Conservation (phyloP, 2,113 vertebrate genomes). For the Cololabis saira region DNA sequence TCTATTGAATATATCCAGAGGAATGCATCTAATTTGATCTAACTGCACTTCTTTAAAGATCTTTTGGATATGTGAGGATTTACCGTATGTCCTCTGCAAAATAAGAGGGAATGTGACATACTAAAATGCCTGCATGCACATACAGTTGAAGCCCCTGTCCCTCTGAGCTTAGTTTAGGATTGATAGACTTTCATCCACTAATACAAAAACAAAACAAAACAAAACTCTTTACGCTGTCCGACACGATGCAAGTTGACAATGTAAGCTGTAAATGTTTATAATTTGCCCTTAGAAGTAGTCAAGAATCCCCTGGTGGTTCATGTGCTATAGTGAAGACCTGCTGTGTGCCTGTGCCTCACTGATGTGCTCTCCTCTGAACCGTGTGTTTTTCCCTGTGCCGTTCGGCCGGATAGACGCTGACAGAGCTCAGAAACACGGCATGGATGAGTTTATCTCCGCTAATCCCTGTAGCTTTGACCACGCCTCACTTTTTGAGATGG, state of each 20-base stretch:
- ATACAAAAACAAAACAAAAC: constrained; percentile 39
- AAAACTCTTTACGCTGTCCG: constrained; percentile 77
- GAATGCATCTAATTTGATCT: constrained; percentile 42
- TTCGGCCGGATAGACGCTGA: constrained; percentile 98
- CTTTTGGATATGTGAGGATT: constrained; percentile 26
- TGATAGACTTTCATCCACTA: constrained; percentile 59
- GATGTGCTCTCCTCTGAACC: constrained; percentile 75
- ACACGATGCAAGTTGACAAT: constrained; percentile 99
- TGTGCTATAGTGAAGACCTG: constrained; percentile 59
- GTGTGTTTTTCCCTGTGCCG: constrained; percentile 92
- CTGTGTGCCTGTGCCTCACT: constrained; percentile 62
- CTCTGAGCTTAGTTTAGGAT: constrained; percentile 59
- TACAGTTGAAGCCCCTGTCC: constrained; percentile 60
- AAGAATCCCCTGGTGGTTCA: constrained; percentile 58
- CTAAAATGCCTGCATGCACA: constrained; percentile 73
- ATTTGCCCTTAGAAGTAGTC: constrained; percentile 81
- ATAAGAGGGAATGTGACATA: constrained; percentile 48
- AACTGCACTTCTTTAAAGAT: constrained; percentile 44
- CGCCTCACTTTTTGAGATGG: constrained; percentile 99
- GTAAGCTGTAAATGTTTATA: constrained; percentile 84
- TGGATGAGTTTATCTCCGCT: constrained; percentile 99
- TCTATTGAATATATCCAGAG: constrained; percentile 86
- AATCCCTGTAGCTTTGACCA: constrained; percentile 99
- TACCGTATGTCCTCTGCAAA: constrained; percentile 16
- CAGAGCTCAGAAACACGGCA: constrained; percentile 99